Base-by-base conservation (phyloP, 2,888 invertebrate species). In the Agrotis puta region DNA sequence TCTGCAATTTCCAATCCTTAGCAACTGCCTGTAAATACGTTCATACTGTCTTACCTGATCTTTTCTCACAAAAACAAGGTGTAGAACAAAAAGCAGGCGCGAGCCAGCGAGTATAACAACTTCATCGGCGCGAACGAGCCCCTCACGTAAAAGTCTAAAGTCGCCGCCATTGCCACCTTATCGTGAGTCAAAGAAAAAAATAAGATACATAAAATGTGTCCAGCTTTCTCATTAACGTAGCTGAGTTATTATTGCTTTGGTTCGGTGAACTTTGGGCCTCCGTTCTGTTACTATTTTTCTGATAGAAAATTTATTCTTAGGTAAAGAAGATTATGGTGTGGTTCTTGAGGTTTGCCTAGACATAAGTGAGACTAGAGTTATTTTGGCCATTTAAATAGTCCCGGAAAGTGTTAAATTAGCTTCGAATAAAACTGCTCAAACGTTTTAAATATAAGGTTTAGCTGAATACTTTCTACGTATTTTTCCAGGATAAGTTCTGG, bases 121-220 rank as follows among this genome's bases (percentile, higher is more conserved):
- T 95, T 95, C 94, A 95, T 95, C 88, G 92, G 90, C 90, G 92
- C 92, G 94, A 94, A 95, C 94, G 87, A 92, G 92, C 90, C 83
- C 92, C 91, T 88, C 92, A 89, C 84, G 93, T 91, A n/a, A n/a
- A n/a, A n/a, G n/a, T 90, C 69, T 75, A 33, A 63, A 64, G 79
- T 63, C 43, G 24, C 69, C 69, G 77, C 67, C 27, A 48, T 47
- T 62, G 75, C 73, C 66, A 68, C 70, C 57, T 79, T 75, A 77
- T 77, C 76, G 50, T 51, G 69, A 58, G 56, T 64, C 59, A 70
- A 71, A 50, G 70, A 70, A 69, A 67, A 83, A 81, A 77, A 67
- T 5, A 39, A 20, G 43, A 6, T 11, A 20, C 13, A 53, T 16
- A 65, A 68, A 70, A 73, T 74, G 70, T 71, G 62, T 70, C 74